Evolutionary conservation across 2,113 vertebrate genomes (phyloP), one percentile per base, ranked within the genome.

Genomic region (Cinclus cinclus): DNA sequence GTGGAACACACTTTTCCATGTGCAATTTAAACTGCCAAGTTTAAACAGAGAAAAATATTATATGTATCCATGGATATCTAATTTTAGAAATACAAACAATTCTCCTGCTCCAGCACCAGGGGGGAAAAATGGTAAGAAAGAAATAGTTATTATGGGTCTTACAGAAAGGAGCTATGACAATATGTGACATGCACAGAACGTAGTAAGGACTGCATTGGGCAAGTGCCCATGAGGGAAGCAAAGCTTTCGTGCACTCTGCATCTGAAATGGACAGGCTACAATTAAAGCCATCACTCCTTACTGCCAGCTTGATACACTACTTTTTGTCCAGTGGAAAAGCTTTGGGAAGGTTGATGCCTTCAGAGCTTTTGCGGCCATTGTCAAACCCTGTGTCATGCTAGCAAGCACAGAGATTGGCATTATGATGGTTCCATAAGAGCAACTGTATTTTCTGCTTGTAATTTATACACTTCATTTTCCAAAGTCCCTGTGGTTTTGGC

Each of bases 1-100:
- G 74, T 24, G 39, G 81, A 94, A 73, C 21, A 6, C 10, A 47
- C 18, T 68, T 88, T 78, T 87, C 88, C 93, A 76, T 46, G 41
- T 5, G 6, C 30, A 84, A 87, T 87, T 91, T 74, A 55, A 92
- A 83, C 77, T 89, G 91, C 47, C 89, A 96, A 89, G 87, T 87
- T 94, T 89, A 76, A 94, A 91, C 47, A 90, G 81, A 87, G 86
- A 94, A 96, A 96, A 96, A 96, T 90, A 96, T 92, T 64, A 2
- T 15, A 91, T 55, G 92, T 92, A 86, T 92, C 93, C 92, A 86
- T 75, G 88, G 92, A 67, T 84, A 91, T 78, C 87, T 82, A 94
- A 95, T 76, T 77, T 88, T 80, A 94, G 87, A 90, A 94, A 92
- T 86, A 41, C 22, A 93, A 96, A 87, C 53, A 92, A 46, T 70